Conservation (phyloP, 2,888 invertebrate species). For the Colostygia pectinataria region DNA sequence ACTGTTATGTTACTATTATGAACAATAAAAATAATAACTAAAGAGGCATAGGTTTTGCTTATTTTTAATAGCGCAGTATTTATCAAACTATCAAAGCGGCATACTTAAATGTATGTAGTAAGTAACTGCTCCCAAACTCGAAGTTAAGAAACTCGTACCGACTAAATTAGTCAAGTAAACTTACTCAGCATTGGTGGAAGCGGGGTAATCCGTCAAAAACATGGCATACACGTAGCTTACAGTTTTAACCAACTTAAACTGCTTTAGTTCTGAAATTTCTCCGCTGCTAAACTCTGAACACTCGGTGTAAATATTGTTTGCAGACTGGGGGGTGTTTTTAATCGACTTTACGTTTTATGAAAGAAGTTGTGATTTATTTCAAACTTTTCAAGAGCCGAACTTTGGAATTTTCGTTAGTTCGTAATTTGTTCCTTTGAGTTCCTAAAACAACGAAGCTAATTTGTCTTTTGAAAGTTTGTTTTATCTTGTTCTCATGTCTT, state of each 20-base stretch:
- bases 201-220: conserved; percentile 68
- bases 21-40: no score
- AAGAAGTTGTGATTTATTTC: conserved; percentile 27
- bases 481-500: conserved; percentile 12
- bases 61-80: no score
- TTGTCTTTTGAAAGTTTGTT: conserved; percentile 22
- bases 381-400: conserved; percentile 22
- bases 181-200: conserved; percentile 27
- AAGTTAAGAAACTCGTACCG: no score
- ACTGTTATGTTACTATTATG: no score
- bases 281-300: conserved; percentile 19
- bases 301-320: conserved; percentile 37
- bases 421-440: conserved; percentile 27
- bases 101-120: no score
- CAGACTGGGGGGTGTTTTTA: conserved; percentile 35
- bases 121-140: conserved; percentile 13
- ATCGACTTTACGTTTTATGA: conserved; percentile 31
- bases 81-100: no score
- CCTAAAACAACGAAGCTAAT: conserved; percentile 26
- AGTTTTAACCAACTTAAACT: conserved; percentile 54
- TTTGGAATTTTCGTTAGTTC: conserved; percentile 22
- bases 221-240: conserved; percentile 52
- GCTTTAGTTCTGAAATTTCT: conserved; percentile 41
- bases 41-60: no score
- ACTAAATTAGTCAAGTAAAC: conserved; percentile 30